A percentile compares a stretch with the other conserved stretches of the same genome.
Conservation (phyloP, 2,113 vertebrate genomes). For the Phaethornis superciliosus region DNA sequence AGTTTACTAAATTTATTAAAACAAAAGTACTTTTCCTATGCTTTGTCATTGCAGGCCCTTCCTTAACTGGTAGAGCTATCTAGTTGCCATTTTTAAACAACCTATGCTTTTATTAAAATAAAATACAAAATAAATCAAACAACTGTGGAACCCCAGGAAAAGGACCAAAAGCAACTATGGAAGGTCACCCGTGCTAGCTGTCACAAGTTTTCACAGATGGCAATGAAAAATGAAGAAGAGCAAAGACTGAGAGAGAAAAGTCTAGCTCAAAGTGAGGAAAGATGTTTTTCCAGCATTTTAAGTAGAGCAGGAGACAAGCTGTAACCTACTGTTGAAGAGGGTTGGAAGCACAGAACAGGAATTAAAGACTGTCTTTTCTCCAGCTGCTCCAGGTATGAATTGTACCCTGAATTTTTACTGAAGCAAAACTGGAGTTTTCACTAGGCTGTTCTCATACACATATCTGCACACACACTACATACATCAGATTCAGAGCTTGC, state of each 20-base stretch:
- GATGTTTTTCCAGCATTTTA: no score
- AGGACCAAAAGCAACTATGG: not conserved
- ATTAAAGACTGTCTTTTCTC: no score
- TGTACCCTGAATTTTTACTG: not conserved
- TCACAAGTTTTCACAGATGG: not conserved
- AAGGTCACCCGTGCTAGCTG: not conserved
- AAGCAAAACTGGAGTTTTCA: not conserved
- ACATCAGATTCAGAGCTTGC: not conserved
- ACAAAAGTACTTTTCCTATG: not conserved
- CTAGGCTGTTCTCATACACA: not conserved
- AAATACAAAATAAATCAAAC: not conserved
- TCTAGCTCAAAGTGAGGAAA: no score
- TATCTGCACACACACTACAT: not conserved
- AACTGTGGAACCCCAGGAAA: not conserved
- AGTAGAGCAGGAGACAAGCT: no score
- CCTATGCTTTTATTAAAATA: not conserved
- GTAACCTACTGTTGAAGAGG: no score
- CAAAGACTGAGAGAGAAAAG: no score
- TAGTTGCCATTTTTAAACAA: not conserved
- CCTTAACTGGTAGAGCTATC: not conserved
- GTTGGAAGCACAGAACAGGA: no score
- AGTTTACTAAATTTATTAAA: not conserved
- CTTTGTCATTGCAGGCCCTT: not conserved
- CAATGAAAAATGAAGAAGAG: no score
- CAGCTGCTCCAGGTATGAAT: not conserved